Evolutionary conservation across 2,797 vertebrate species (phyloP), one percentile per base, ranked within the genome.

Genomic region (Scarus forsteni): DNA sequence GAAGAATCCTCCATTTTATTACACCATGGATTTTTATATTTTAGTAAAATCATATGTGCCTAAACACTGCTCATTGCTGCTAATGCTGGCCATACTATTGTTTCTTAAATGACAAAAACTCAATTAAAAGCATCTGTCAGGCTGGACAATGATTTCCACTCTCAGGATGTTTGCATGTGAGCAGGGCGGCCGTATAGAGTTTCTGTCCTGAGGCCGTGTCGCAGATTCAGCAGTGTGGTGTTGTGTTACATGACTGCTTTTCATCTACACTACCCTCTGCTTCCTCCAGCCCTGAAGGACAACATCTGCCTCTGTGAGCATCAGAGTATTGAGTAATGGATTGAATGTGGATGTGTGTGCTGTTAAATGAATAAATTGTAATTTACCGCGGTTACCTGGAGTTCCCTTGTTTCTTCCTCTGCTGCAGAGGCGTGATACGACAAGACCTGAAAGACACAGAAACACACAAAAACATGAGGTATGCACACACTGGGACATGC

Each of bases 341-440:
- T 10, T 52, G 6, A n/a, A 10, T 65, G 38, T 35, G 16, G n/a
- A 38, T 39, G 8, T 66, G 39, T 76, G 67, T 76, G 27, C 60
- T 72, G 34, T 70, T 70, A 53, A 85, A 81, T 67, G 3, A 90
- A 90, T 77, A 88, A 92, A 91, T 12, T 18, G 69, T 1, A 76
- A 93, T 91, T 97, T 97, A 98, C 96, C 96, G 92, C 94, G 84
- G 96, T 95, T 94, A 98, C 95, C 95, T 99, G 97, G 81, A 99
- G 96, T 90, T 96, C 95, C 90, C 89, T 91, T 0, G 96, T 95
- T 85, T 99, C 98, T 64, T 99, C 98, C 82, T 97, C 97, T 7
- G 95, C 93, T 15, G 98, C 97, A 0, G 96, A 96, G 50, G 97
- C 97, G 0, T 99, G 98, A 75, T 99, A 99, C 0, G 98, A 98